These are phyloP conservation scores for Lates calcarifer DNA, from an alignment of 2,113 vertebrate species.

Conservation along the genomic window DNA sequence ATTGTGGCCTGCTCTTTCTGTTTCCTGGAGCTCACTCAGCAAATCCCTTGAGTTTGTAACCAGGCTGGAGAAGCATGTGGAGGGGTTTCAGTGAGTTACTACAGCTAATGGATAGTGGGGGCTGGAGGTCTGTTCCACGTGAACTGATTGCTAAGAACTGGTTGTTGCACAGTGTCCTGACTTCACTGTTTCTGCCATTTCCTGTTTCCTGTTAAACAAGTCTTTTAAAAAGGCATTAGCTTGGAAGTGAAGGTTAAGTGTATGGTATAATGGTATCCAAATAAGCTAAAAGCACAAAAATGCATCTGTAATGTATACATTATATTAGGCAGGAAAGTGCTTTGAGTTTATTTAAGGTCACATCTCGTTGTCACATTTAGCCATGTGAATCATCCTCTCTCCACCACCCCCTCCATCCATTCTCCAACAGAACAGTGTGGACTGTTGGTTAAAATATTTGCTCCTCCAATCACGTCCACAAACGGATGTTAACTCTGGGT, in stretches of 20 bases:
- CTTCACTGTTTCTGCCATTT: constrained; percentile 4
- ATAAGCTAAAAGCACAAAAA: constrained; percentile 44
- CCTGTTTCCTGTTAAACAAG: background rate
- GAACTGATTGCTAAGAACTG: constrained; percentile 36
- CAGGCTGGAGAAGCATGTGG: constrained; percentile 63
- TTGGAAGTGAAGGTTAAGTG: constrained; percentile 15
- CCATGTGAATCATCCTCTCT: constrained; percentile 36
- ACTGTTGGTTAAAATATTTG: constrained; percentile 84
- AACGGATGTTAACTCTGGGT: constrained; percentile 89
- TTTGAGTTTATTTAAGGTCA: constrained; percentile 5
- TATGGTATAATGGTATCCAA: constrained; percentile 6
- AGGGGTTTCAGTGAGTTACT: constrained; percentile 70
- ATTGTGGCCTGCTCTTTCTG: constrained; percentile 54
- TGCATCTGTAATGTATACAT: constrained; percentile 12
- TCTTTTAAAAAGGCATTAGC: constrained; percentile 32
- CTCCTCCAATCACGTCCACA: constrained; percentile 84
- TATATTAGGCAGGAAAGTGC: background rate
- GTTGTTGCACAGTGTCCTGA: background rate
- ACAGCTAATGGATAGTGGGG: constrained; percentile 57
- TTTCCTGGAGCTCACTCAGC: constrained; percentile 68
- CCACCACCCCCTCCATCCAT: constrained; percentile 56
- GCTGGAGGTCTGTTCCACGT: constrained; percentile 27
- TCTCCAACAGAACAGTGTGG: constrained; percentile 80
- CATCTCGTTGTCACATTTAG: constrained; percentile 25
- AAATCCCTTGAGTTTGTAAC: constrained; percentile 63